Conservation (phyloP, 2,113 vertebrate genomes). For the Chaenogobius annularis region DNA sequence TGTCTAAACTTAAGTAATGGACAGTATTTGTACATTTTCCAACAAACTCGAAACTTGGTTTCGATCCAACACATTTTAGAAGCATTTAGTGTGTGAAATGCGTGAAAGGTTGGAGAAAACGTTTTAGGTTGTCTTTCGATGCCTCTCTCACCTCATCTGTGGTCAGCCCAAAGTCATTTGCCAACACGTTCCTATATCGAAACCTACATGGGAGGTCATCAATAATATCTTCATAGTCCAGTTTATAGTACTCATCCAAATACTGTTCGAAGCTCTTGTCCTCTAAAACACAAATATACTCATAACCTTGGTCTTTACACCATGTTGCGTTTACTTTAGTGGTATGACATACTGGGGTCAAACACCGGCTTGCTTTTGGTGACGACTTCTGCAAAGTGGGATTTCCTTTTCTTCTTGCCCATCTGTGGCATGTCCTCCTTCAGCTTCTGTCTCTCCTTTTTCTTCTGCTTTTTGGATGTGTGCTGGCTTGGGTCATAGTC, state of each 20-base stretch:
- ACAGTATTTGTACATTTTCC: background rate
- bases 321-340: background rate
- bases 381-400: constrained; percentile 79
- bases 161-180: constrained; percentile 87
- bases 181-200: constrained; percentile 83
- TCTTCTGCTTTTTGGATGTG: constrained; percentile 70
- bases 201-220: constrained; percentile 89
- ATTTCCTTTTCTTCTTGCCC: constrained; percentile 83
- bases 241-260: constrained; percentile 85
- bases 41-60: too few relatives aligned
- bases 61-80: too few relatives aligned
- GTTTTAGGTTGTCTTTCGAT: background rate
- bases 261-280: constrained; percentile 86
- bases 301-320: background rate
- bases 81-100: background rate
- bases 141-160: constrained; percentile 79
- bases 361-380: constrained; percentile 80
- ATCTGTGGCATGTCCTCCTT: constrained; percentile 65
- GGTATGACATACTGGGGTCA: constrained; percentile 78
- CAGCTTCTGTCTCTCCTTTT: constrained; percentile 70
- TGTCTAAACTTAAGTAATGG: background rate
- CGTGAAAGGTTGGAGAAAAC: background rate
- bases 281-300: constrained; percentile 62
- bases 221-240: constrained; percentile 90
- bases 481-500: constrained; percentile 83